Evolutionary conservation across 2,888 invertebrate species (phyloP).

Genomic region (Pyralis farinalis): DNA sequence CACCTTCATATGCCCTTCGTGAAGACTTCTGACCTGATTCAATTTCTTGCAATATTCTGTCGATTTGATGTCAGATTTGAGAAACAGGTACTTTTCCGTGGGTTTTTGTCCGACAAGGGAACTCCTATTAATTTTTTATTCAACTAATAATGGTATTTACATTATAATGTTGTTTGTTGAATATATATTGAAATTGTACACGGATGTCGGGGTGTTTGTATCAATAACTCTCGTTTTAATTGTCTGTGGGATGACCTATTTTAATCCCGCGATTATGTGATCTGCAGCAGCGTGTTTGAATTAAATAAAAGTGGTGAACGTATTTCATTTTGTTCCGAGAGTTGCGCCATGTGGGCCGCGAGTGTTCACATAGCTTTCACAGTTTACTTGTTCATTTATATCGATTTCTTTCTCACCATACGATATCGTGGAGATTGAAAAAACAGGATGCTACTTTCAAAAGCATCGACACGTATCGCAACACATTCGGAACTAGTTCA

Average conservation of each 20-base stretch:
- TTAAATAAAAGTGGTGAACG: conserved; percentile 25
- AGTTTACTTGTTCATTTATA: conserved; percentile 38
- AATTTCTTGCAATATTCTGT: conserved; percentile 10
- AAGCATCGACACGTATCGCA: conserved; percentile 29
- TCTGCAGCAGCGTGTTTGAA: conserved; percentile 34
- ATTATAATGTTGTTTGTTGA: conserved; percentile 22
- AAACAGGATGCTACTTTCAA: conserved; percentile 33
- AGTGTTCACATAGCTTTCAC: conserved; percentile 38
- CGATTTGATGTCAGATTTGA: conserved; percentile 3
- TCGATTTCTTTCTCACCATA: conserved; percentile 30
- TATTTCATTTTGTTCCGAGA: conserved; percentile 29
- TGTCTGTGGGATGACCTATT: conserved; percentile 49
- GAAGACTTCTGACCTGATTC: conserved; percentile 26
- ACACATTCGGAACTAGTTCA: conserved; percentile 33
- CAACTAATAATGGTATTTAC: not conserved
- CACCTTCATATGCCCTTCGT: conserved; percentile 51
- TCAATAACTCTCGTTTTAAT: conserved; percentile 29
- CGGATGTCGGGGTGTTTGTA: conserved; percentile 26
- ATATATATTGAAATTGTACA: conserved; percentile 31
- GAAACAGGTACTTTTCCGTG: conserved; percentile 1
- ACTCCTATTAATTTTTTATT: not conserved
- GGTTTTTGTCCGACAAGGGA: not conserved
- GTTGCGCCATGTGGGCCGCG: conserved; percentile 32
- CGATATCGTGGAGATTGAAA: conserved; percentile 21
- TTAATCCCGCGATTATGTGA: conserved; percentile 39